These are phyloP conservation scores for Paratilapia polleni DNA, from an alignment of 2,113 vertebrate genomes.

Conservation along the genomic window DNA sequence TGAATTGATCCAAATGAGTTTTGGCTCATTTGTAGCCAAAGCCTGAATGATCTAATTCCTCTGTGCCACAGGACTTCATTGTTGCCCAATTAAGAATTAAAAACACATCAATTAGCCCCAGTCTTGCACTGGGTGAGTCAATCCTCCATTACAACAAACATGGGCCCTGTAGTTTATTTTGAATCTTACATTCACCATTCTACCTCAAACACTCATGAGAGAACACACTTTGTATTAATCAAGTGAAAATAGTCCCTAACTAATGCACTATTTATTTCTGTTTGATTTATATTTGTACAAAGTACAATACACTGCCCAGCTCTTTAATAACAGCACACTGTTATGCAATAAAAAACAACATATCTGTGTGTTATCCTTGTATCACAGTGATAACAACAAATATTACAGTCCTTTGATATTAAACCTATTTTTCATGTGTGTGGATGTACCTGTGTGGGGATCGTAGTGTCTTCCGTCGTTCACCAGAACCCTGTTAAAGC, in stretches of 20 bases:
- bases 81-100: slow-evolving; percentile 4
- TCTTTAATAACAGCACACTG: neutral
- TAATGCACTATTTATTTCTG: neutral
- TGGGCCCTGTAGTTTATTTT: neutral
- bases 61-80: slow-evolving; percentile 2
- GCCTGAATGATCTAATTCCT: neutral
- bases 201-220: neutral
- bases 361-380: neutral
- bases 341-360: neutral
- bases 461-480: slow-evolving; percentile 93
- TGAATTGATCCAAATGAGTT: slow-evolving; percentile 6
- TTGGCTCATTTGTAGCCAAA: neutral
- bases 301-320: neutral
- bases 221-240: neutral
- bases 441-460: slow-evolving; percentile 84
- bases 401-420: neutral
- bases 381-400: neutral
- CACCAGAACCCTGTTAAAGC: slow-evolving; percentile 93
- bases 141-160: slow-evolving; percentile 7
- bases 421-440: neutral
- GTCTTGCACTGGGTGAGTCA: neutral
- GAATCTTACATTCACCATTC: neutral
- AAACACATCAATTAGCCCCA: slow-evolving; percentile 9
- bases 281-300: neutral
- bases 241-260: neutral